Evolutionary conservation across 1,140 invertebrate genomes (phyloP).

Genomic region (Octopus bimaculoides): DNA sequence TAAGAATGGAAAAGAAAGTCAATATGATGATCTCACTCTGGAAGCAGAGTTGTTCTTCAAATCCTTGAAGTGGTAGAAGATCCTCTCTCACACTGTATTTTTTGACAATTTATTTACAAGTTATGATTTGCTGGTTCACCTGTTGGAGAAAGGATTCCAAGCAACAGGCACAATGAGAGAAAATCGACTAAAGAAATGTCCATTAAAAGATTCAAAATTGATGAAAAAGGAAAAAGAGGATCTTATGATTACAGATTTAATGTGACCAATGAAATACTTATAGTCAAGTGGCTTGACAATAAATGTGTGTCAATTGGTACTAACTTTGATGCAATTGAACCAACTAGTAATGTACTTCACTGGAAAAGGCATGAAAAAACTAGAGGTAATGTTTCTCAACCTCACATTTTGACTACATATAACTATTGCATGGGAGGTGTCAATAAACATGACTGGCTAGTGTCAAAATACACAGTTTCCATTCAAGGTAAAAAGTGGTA

Average conservation of each 20-base stretch:
- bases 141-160: not conserved
- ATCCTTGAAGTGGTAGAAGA: not conserved
- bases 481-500: not conserved
- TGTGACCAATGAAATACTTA: not conserved
- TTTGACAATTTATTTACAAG: not conserved
- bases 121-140: not conserved
- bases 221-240: not conserved
- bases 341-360: not conserved
- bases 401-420: too few species aligned
- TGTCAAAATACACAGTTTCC: not conserved
- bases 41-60: not conserved
- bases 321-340: not conserved
- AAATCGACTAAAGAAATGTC: not conserved
- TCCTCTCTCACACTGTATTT: not conserved
- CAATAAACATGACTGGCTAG: too few species aligned
- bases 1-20: not conserved
- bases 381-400: too few species aligned
- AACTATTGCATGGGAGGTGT: too few species aligned
- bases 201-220: not conserved
- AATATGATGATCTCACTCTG: not conserved
- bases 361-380: too few species aligned
- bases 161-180: not conserved
- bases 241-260: not conserved
- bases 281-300: not conserved
- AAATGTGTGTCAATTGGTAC: constrained; percentile 1